Evolutionary conservation across 2,797 vertebrate genomes (phyloP), one percentile per base, ranked within the genome.

Genomic region (Stomatorhinus walkeri): DNA sequence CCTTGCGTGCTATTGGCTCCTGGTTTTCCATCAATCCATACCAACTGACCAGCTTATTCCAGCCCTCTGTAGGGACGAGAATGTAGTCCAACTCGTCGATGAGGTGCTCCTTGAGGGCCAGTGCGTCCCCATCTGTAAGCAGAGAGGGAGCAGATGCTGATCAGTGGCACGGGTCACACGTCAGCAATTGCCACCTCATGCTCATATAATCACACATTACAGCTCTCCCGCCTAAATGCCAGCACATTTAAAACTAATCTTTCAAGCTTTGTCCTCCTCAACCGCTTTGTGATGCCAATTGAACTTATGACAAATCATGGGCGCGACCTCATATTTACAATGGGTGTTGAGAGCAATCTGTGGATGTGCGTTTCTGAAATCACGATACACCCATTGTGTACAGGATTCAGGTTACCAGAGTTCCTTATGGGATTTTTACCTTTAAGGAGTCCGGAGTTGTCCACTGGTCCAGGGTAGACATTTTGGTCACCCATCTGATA

Each of bases 71-170:
- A 43, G 98, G 98, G 91, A 99, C 96, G 91, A 99, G 94, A 93
- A 99, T 98, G 93, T 99, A 99, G 94, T 99, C 98, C 89, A 99
- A 95, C 94, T 99, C 98, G 93, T 99, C 98, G 46, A 99, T 99
- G 94, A 99, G 98, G 94, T 99, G 98, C 81, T 99, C 98, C 92
- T 98, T 98, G 93, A 99, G 98, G 91, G 96, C 97, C 92, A 98
- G 96, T 79, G 97, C 97, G 89, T 99, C 98, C 56, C 96, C 97
- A 94, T 98, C 98, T 99, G 88, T 0, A 91, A 51, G 22, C 3
- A 89, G 6, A 84, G 61, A 4, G 43, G 43, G 3, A 16, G 32
- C 0, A 16, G 52, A 48, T 14, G n/a, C 46, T 84, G n/a, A 4
- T 83, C 43, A 49, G 43, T 2, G 19, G 6, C 36, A 83, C 14